These are phyloP conservation scores for Antedon mediterranea DNA, from an alignment of 53 echinoderm and acorn worm genomes.

Conservation along the genomic window DNA sequence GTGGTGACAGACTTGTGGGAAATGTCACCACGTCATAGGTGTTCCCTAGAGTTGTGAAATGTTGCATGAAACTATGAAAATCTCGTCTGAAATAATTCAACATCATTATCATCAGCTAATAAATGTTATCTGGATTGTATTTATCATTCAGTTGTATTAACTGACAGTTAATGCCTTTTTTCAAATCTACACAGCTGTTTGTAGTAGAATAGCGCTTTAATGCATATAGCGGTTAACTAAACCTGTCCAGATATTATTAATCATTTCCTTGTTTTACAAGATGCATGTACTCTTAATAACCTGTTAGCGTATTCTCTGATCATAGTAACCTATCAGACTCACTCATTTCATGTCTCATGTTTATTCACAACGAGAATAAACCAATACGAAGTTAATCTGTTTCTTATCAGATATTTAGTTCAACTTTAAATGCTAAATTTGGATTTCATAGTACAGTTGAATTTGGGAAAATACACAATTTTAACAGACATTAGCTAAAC, in stretches of 20 bases:
- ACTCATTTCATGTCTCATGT: background rate
- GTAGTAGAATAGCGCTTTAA: background rate
- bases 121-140: background rate
- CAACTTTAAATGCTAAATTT: too few species aligned
- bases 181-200: background rate
- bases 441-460: too few species aligned
- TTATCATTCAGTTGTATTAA: background rate
- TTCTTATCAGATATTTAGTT: too few species aligned
- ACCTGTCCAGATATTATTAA: background rate
- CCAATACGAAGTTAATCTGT: too few species aligned
- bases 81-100: background rate
- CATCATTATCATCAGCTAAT: background rate
- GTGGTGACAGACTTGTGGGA: background rate
- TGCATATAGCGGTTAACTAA: background rate
- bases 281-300: background rate
- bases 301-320: background rate
- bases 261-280: background rate
- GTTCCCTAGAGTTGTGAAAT: background rate
- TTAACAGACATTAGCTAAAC: too few species aligned
- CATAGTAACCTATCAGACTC: background rate
- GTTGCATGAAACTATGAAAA: background rate
- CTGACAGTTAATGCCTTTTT: background rate
- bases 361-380: too few species aligned
- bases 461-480: too few species aligned
- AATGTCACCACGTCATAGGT: background rate